Evolutionary conservation across 1,140 invertebrate genomes (phyloP), one percentile per base, ranked within the genome.

Genomic region (Trichonephila inaurata): DNA sequence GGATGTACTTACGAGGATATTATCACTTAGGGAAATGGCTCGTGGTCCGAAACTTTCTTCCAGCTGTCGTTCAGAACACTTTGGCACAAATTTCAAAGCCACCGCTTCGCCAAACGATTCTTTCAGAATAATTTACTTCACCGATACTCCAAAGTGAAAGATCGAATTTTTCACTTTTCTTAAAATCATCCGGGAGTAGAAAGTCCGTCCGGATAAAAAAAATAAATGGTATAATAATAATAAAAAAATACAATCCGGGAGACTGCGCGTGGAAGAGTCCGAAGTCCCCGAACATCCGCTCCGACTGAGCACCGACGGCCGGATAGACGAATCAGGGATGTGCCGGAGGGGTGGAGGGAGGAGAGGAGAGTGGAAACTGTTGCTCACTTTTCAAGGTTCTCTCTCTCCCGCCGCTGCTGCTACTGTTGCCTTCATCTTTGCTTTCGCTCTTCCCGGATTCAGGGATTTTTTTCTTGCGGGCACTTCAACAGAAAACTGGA

Each of bases 331-430:
- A 51, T 51, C 28, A 40, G 72, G 82, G 40, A 62, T 51, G 61
- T 40, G 58, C 60, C 18, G 58, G 33, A 28, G 33, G 61, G 33
- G 81, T 61, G n/a, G 62, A 21, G 33, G 8, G 28, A n/a, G 82
- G 82, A 21, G 60, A 10, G 18, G 16, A 19, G 28, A 24, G 21
- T 33, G 82, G 64, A 62, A 92, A 92, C 91, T 92, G 91, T 92
- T 92, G 91, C 91, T 85, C 82, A 66, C 62, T 40, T 86, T 83
- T 69, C 82, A 33, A 77, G 44, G 81, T 89, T 86, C 61, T 89
- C 81, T 21, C 82, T 28, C 77, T 61, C 12, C 62, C n/a, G 24
- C 90, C 62, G 19, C 21, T 61, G 61, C 89, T 77, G 18, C 33
- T n/a, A 24, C 89, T 18, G n/a, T 87, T 64, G n/a, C 28, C 28